Evolutionary conservation across 2,113 vertebrate species (phyloP).

Genomic region (Ibidorhyncha struthersii): DNA sequence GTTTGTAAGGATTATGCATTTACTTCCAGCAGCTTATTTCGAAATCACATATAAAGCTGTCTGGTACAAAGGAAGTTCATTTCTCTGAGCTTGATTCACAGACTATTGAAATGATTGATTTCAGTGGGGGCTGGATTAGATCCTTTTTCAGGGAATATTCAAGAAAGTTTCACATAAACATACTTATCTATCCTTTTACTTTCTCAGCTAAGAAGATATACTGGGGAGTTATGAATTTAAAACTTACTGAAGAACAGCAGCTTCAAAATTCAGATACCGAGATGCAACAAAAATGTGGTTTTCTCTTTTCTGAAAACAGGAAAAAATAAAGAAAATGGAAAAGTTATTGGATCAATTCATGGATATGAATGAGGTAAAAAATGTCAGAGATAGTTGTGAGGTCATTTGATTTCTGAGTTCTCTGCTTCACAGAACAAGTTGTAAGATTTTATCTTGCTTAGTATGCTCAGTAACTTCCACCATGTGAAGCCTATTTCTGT

Average conservation of each 20-base stretch:
- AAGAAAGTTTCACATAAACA: background rate
- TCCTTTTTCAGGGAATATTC: background rate
- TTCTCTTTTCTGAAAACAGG: background rate
- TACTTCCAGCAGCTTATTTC: background rate
- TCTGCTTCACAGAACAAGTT: background rate
- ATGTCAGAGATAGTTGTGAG: background rate
- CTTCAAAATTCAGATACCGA: background rate
- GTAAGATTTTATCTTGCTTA: background rate
- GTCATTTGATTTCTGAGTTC: background rate
- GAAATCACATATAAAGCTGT: background rate
- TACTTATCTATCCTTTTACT: background rate
- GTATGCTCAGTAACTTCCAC: background rate
- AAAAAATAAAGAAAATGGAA: background rate
- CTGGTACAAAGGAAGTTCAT: background rate
- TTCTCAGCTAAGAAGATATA: background rate
- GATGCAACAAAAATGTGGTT: background rate
- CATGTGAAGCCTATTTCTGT: background rate
- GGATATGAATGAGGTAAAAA: background rate
- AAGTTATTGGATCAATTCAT: background rate
- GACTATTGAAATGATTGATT: background rate
- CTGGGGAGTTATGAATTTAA: background rate
- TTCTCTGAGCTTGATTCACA: background rate
- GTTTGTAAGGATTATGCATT: background rate
- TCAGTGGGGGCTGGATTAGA: background rate
- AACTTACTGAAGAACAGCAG: background rate